phyloP scores from a whole-genome alignment of 1,140 invertebrate genomes.

The Drosophila saltans region DNA sequence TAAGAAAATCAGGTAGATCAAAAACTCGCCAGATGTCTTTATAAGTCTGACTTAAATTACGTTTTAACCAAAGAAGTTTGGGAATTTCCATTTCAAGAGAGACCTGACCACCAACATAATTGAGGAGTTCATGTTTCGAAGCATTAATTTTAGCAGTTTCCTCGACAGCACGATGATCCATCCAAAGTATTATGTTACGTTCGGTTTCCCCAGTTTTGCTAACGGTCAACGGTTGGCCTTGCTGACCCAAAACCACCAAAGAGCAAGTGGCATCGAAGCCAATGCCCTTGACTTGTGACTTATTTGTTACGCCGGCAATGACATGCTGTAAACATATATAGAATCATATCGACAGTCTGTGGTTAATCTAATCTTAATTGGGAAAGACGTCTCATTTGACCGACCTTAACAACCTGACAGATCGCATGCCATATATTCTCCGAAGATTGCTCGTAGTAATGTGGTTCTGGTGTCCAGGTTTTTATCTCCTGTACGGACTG shows the following conservation, averaged over 20 bases:
- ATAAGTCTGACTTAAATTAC: conserved; percentile 89
- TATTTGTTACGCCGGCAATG: conserved; percentile 84
- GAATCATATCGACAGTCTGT: conserved; percentile 21
- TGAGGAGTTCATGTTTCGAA: conserved; percentile 89
- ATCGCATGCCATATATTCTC: conserved; percentile 93
- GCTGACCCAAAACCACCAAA: conserved; percentile 90
- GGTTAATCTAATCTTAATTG: conserved; percentile 61
- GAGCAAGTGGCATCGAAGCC: conserved; percentile 99
- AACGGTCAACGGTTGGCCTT: conserved; percentile 89
- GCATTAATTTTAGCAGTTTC: conserved; percentile 94
- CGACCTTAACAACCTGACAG: conserved; percentile 76
- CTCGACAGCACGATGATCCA: conserved; percentile 95
- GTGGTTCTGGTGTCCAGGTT: conserved; percentile 90
- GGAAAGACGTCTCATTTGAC: background rate
- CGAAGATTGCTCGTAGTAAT: conserved; percentile 97
- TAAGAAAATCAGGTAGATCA: conserved; percentile 97
- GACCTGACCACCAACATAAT: conserved; percentile 95
- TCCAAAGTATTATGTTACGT: conserved; percentile 97
- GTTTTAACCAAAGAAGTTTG: conserved; percentile 97
- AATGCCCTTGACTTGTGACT: conserved; percentile 89
- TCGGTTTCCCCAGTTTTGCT: conserved; percentile 88
- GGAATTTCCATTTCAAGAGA: conserved; percentile 98
- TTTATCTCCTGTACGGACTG: conserved; percentile 87
- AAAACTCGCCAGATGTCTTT: conserved; percentile 90
- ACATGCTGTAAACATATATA: conserved; percentile 85